Percentiles rank a stretch among this genome's conserved stretches.
Conservation (phyloP, 1,140 invertebrate species). For the Drosophila arizonae region DNA sequence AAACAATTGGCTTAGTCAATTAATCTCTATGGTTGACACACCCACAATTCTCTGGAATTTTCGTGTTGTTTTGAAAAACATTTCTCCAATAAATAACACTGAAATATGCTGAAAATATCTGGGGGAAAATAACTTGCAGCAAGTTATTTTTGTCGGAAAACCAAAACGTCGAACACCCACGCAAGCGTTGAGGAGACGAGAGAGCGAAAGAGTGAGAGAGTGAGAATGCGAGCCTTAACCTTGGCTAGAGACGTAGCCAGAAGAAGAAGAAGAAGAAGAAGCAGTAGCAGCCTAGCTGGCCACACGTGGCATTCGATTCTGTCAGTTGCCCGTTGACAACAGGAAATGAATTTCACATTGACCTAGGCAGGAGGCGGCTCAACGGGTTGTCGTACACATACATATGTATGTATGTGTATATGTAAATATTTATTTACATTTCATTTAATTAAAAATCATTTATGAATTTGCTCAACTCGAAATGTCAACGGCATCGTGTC, state of each 20-base stretch:
- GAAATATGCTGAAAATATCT: constrained; percentile 45
- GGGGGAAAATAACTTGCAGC: constrained; percentile 13
- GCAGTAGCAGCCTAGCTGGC: constrained; percentile 7
- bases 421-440: constrained; percentile 64
- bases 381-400: too few species aligned
- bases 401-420: not conserved
- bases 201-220: not conserved
- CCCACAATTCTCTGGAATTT: constrained; percentile 32
- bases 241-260: constrained; percentile 4
- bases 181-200: constrained; percentile 27
- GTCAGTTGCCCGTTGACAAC: constrained; percentile 1
- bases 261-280: not conserved
- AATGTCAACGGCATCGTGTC: constrained; percentile 73
- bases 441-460: not conserved
- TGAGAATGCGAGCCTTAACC: constrained; percentile 4
- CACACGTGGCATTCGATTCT: constrained; percentile 42
- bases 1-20: too few species aligned
- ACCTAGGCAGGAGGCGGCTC: constrained; percentile 26
- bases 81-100: not conserved
- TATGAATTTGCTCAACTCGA: constrained; percentile 14
- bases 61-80: constrained; percentile 48
- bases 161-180: constrained; percentile 21
- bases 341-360: constrained; percentile 46
- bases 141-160: constrained; percentile 26
- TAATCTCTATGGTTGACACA: constrained; percentile 11